phyloP scores from a whole-genome alignment of 2,113 vertebrate species.

The Rhea pennata region DNA sequence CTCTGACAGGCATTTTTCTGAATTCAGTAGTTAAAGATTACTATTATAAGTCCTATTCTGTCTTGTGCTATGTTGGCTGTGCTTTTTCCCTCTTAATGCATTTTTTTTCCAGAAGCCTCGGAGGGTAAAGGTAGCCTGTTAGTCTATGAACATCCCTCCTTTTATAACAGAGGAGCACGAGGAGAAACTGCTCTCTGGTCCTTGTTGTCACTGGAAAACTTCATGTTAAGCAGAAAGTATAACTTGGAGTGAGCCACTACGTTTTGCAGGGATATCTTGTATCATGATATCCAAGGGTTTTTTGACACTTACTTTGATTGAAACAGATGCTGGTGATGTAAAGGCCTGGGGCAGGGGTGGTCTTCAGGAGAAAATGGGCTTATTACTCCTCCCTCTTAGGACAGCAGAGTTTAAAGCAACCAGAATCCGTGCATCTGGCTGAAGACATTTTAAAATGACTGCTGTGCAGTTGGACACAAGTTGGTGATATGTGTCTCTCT shows the following conservation, averaged over 20 bases:
- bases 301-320: neutral
- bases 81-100: neutral
- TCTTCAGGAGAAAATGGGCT: neutral
- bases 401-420: neutral
- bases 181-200: neutral
- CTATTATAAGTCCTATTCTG: neutral
- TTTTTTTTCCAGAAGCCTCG: neutral
- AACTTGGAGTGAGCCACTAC: rapidly evolving
- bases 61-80: neutral
- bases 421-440: neutral
- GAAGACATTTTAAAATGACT: neutral
- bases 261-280: neutral
- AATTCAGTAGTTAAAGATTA: neutral
- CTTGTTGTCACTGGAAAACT: neutral
- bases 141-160: neutral
- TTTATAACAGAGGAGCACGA: neutral
- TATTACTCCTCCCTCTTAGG: neutral
- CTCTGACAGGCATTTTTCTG: neutral
- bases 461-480: neutral
- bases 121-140: neutral
- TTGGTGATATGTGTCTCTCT: neutral
- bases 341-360: neutral
- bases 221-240: neutral
- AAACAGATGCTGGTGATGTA: neutral
- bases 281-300: neutral